phyloP scores from a whole-genome alignment of 2,797 vertebrate species.

The Parauchenoglanis ngamensis region DNA sequence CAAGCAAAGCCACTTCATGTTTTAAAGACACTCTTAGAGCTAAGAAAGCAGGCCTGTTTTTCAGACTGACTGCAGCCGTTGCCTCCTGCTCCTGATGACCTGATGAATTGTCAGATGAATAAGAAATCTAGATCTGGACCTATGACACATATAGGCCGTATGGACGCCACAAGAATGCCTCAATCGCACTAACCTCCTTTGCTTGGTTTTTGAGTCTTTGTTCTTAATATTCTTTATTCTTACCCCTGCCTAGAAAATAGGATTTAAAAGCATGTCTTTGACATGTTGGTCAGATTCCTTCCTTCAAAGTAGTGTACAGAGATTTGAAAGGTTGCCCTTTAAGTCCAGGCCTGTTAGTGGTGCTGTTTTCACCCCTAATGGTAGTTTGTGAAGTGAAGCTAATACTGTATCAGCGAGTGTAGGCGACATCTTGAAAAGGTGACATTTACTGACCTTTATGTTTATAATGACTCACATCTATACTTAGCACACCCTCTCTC shows the following conservation, averaged over 20 bases:
- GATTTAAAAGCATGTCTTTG: slow-evolving; percentile 11
- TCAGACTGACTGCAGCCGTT: neutral
- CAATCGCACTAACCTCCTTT: slow-evolving; percentile 22
- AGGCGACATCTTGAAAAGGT: slow-evolving; percentile 50
- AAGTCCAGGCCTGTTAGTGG: slow-evolving; percentile 29
- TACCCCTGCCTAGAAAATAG: slow-evolving; percentile 18
- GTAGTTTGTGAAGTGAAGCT: slow-evolving; percentile 31
- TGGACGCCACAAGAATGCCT: slow-evolving; percentile 34
- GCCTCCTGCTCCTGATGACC: slow-evolving; percentile 13
- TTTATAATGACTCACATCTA: slow-evolving; percentile 54
- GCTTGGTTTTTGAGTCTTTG: slow-evolving; percentile 26
- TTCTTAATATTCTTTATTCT: slow-evolving; percentile 38
- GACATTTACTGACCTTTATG: slow-evolving; percentile 58
- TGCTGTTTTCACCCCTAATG: slow-evolving; percentile 39
- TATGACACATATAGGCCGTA: neutral
- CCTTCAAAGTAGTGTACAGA: slow-evolving; percentile 15
- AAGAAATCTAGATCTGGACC: slow-evolving; percentile 30
- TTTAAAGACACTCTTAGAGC: neutral
- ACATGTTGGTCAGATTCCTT: slow-evolving; percentile 19
- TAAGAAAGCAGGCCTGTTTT: neutral
- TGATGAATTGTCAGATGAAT: neutral
- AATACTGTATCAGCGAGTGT: slow-evolving; percentile 46
- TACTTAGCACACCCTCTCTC: slow-evolving; percentile 43
- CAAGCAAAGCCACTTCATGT: slow-evolving; percentile 20
- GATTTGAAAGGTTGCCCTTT: slow-evolving; percentile 44